Evolutionary conservation across 2,888 invertebrate species (phyloP).

Genomic region (Vesta saturnalis): DNA sequence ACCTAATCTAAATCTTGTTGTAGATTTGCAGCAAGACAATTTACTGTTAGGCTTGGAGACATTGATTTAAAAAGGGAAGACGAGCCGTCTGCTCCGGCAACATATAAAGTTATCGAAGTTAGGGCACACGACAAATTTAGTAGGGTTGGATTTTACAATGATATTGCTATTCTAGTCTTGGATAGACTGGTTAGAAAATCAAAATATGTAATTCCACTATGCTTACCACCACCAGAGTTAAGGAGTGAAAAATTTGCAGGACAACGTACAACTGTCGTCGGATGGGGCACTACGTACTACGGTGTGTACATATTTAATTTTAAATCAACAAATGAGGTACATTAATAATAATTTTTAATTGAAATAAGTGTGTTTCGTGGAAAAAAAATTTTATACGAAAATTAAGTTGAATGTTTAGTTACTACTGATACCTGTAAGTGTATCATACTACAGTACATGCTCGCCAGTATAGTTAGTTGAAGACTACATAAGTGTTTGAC

Average conservation of each 20-base stretch:
- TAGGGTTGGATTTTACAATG: constrained; percentile 93
- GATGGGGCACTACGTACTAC: constrained; percentile 92
- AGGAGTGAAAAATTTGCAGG: constrained; percentile 74
- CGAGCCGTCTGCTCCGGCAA: constrained; percentile 85
- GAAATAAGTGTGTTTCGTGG: too few species aligned
- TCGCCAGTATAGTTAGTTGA: too few species aligned
- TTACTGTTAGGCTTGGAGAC: constrained; percentile 89
- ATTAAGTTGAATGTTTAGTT: too few species aligned
- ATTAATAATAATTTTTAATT: too few species aligned
- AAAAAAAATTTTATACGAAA: too few species aligned
- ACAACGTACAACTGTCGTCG: constrained; percentile 85
- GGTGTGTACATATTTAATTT: constrained; percentile 61
- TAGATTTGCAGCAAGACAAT: constrained; percentile 89
- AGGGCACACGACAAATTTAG: constrained; percentile 87
- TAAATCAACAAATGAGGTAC: background rate
- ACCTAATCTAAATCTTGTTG: constrained; percentile 31
- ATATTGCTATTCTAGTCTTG: constrained; percentile 86
- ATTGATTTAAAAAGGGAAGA: constrained; percentile 86
- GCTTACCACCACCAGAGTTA: constrained; percentile 74
- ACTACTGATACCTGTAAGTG: too few species aligned
- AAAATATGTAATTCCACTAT: constrained; percentile 88
- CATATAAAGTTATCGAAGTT: constrained; percentile 80
- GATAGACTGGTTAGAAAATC: constrained; percentile 80
- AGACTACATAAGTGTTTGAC: too few species aligned
- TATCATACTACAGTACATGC: too few species aligned